Conservation (phyloP, 2,888 invertebrate species). For the Pollenia amentaria region DNA sequence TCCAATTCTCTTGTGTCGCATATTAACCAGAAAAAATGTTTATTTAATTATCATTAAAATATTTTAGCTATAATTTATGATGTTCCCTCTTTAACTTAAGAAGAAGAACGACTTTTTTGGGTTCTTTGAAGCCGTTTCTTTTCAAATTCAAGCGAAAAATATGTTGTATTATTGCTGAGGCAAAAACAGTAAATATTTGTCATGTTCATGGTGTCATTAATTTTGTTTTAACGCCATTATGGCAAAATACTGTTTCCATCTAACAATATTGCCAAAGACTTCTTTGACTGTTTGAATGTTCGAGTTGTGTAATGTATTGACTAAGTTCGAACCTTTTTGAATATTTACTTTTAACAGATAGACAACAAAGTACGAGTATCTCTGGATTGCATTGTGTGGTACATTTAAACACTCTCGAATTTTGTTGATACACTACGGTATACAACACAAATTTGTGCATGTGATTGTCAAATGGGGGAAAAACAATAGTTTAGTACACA, state of each 20-base stretch:
- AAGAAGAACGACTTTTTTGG: neutral
- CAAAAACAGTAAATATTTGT: conserved; percentile 71
- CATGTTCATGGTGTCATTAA: conserved; percentile 72
- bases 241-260: conserved; percentile 39
- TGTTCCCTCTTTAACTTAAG: neutral
- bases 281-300: conserved; percentile 17
- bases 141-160: conserved; percentile 26
- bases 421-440: neutral
- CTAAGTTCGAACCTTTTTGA: conserved; percentile 33
- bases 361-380: conserved; percentile 32
- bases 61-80: conserved; percentile 64
- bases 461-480: conserved; percentile 5
- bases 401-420: neutral
- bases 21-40: neutral
- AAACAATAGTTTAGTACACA: neutral
- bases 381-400: conserved; percentile 7
- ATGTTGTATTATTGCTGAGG: conserved; percentile 54
- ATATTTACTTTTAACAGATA: conserved; percentile 23
- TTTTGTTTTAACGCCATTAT: conserved; percentile 69
- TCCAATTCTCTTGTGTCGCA: neutral
- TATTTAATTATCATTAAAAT: conserved; percentile 35
- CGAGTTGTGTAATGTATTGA: conserved; percentile 30
- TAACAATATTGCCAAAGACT: conserved; percentile 42
- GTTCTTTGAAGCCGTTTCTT: conserved; percentile 31
- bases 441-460: neutral